Evolutionary conservation across 2,888 invertebrate genomes (phyloP), one percentile per base, ranked within the genome.

Genomic region (Ectropis crepuscularia): DNA sequence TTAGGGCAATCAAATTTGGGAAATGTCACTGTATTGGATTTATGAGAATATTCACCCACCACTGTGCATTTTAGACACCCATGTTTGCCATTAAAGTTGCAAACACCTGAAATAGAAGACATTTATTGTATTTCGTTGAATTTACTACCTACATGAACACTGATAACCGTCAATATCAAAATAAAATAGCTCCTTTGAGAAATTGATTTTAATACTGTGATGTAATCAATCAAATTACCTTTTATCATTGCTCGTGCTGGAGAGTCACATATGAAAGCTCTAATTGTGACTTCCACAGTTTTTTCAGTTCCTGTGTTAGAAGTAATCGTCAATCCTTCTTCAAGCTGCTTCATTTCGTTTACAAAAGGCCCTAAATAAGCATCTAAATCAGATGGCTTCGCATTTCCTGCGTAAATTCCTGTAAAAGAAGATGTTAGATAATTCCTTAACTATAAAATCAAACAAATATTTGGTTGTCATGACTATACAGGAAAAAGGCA

Each of bases 201-300:
- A n/a, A n/a, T n/a, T n/a, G n/a, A n/a, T n/a, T n/a, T n/a, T n/a
- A n/a, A n/a, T n/a, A n/a, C n/a, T n/a, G n/a, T n/a, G n/a, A n/a
- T n/a, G n/a, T n/a, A n/a, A 9, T 8, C 46, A 48, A 53, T 11
- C 11, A 45, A 45, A 6, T 11, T 11, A 50, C 65, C 67, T 68
- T 70, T 68, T 9, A 70, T 67, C 50, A 68, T 41, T 28, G 70
- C 70, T 47, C 70, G 47, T 28, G 66, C 70, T 39, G 70, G 70
- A 16, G 68, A 65, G 37, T 65, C 68, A 48, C 68, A 68, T 5
- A 48, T 28, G 10, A 48, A 48, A 46, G n/a, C n/a, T n/a, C n/a
- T n/a, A n/a, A n/a, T n/a, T n/a, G n/a, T n/a, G n/a, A n/a, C n/a
- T n/a, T 4, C n/a, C 7, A 4, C 12, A 7, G 4, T 46, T 46